Base-by-base conservation (phyloP, 1,140 invertebrate genomes). In the Lineus longissimus region DNA sequence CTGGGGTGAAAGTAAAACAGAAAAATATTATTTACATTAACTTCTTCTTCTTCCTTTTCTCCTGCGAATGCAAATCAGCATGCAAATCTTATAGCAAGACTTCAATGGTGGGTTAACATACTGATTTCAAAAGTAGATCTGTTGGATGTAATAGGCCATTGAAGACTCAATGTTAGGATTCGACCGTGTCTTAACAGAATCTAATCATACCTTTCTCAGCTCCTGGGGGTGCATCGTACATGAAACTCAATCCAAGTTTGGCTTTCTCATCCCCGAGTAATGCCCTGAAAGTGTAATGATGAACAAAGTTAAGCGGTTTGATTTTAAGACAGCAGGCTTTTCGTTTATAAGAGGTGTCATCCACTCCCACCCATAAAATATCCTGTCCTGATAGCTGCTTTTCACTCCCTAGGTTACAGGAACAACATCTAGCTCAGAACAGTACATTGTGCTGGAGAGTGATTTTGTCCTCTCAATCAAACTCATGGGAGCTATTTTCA, bases 171-270 rank as follows among this genome's bases (percentile, higher is more conserved):
- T n/a, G n/a, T n/a, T n/a, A n/a, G n/a, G n/a, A n/a, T n/a, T n/a
- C n/a, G n/a, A n/a, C n/a, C n/a, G n/a, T n/a, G n/a, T n/a, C n/a
- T n/a, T n/a, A n/a, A n/a, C n/a, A n/a, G n/a, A n/a, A n/a, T n/a
- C n/a, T n/a, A n/a, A n/a, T n/a, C 33, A 22, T 61, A 65, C 77
- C 71, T 79, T 72, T 67, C 79, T 78, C 59, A 75, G 76, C 65
- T 83, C 82, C 97, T 31, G 95, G 94, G 63, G 97, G 97, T n/a
- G 96, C 94, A 82, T 99, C 96, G 82, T 99, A 99, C 94, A 99
- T 96, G 76, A 99, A 99, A 83, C 95, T 97, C 0, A 99, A 88
- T 68, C 95, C 97, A n/a, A 98, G 80, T 80, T 98, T 98, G 61
- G 98, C 96, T 79, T 99, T 99, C 70, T 99, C 95, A 83, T 97